Conservation (phyloP, 2,797 vertebrate species). For the Numenius phaeopus region DNA sequence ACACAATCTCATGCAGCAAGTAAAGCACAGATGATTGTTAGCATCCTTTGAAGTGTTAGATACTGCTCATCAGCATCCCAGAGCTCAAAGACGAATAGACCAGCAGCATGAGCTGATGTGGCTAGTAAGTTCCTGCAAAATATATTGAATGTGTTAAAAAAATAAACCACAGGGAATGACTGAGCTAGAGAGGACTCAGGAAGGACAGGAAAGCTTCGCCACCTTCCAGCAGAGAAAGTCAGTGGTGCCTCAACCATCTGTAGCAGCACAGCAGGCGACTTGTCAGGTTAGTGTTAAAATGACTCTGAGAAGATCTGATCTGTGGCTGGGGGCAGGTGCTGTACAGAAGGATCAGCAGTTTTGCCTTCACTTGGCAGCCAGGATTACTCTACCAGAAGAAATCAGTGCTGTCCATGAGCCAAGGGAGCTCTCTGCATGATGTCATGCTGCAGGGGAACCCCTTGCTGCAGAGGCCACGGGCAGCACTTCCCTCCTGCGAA, state of each 20-base stretch:
- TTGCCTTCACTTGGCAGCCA: constrained; percentile 19
- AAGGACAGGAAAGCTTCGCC: background rate
- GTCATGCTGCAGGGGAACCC: constrained; percentile 51
- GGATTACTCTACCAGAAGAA: constrained; percentile 52
- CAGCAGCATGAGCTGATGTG: background rate
- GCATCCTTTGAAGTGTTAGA: background rate
- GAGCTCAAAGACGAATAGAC: background rate
- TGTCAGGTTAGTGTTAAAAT: background rate
- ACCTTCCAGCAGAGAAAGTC: background rate
- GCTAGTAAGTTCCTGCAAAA: background rate
- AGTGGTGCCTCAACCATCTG: background rate
- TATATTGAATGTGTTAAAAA: background rate
- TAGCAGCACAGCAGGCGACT: background rate
- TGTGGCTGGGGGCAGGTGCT: background rate
- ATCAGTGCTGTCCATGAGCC: background rate
- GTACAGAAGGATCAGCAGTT: constrained; percentile 1
- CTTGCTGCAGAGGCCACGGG: background rate
- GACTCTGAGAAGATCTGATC: background rate
- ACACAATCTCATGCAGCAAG: background rate
- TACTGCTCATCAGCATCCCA: background rate
- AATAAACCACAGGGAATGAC: background rate
- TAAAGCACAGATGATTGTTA: background rate
- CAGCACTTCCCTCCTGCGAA: background rate
- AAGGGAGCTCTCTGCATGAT: background rate
- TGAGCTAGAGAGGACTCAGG: background rate